Base-by-base conservation (phyloP, 2,113 vertebrate species). In the Dipodomys ordii region DNA sequence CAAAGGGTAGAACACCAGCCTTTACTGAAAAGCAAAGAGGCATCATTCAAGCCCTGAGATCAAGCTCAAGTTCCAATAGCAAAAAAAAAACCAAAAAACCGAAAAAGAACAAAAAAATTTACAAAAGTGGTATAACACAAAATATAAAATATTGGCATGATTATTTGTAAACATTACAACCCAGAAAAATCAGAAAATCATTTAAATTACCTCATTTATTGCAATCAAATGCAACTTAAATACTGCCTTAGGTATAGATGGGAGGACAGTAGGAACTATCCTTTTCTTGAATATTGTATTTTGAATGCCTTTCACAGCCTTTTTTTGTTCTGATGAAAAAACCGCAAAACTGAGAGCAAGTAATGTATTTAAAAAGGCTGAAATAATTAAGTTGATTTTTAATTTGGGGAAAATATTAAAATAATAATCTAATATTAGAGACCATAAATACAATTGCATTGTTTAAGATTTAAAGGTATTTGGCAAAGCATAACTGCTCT, bases 251-350 rank as follows among this genome's bases (percentile, higher is more conserved):
- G 27, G 2, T 69, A 57, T 57, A 57, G 27, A 25, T 81, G 27
- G 94, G 3, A 11, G 23, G 28, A 68, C 28, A 44, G 74, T 93
- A 90, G 23, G 6, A 88, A 85, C 2, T 68, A 64, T 32, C 15
- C 2, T 49, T 32, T 81, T 88, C 78, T 88, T 53, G 11, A 65
- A 1, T 79, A 80, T 88, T 7, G 0, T 30, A 78, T 15, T 74
- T 83, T 90, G 18, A 84, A 8, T 82, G 22, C 23, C 20, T 30
- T 81, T 8, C n/a, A 27, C 7, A 28, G 64, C 72, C 62, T 82
- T 65, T 49, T 92, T 20, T 87, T 84, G 72, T 64, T 76, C 44
- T 82, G 49, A 25, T 57, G 88, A 90, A 9, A 84, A 30, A 81
- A 72, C 0, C 20, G 39, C 39, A 82, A 65, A 49, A 39, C 12